Percentiles rank a stretch among this genome's conserved stretches.
These are phyloP conservation scores for Cerceris rybyensis DNA, from an alignment of 2,888 invertebrate species.

Conservation along the genomic window DNA sequence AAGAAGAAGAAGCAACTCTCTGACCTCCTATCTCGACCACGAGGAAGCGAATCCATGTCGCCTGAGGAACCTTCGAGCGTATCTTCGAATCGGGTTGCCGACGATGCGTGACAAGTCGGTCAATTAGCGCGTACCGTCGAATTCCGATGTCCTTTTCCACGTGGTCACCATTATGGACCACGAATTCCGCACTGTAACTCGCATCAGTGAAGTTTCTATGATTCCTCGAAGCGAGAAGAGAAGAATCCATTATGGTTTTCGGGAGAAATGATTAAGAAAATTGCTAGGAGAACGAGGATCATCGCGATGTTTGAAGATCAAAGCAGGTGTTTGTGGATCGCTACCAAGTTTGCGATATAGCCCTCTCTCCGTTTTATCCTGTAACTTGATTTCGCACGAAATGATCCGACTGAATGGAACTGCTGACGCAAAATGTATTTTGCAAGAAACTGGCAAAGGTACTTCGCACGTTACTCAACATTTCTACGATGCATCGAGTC, in stretches of 20 bases:
- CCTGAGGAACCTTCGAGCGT: slow-evolving; percentile 3
- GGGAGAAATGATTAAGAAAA: slow-evolving; percentile 45
- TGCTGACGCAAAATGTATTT: neutral
- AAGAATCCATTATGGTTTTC: slow-evolving; percentile 16
- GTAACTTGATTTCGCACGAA: no score
- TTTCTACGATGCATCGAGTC: slow-evolving; percentile 2
- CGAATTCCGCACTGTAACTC: neutral
- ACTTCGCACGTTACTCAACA: neutral
- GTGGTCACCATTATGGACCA: slow-evolving; percentile 11
- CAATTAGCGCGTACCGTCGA: slow-evolving; percentile 23
- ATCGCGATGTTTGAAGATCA: neutral
- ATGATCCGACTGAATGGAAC: no score
- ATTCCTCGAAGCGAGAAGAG: neutral
- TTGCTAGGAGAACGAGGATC: slow-evolving; percentile 24
- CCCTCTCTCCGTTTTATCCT: no score
- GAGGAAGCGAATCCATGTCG: slow-evolving; percentile 8
- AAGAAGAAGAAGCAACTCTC: neutral
- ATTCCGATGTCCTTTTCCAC: slow-evolving; percentile 23
- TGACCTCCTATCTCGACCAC: slow-evolving; percentile 1
- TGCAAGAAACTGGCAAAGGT: no score
- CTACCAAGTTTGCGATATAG: no score
- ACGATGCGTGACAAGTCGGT: slow-evolving; percentile 41
- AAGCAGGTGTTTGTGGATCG: no score
- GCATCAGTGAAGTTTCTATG: neutral
- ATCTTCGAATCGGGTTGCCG: neutral